Conservation (phyloP, 2,113 vertebrate species). For the Ictalurus punctatus region DNA sequence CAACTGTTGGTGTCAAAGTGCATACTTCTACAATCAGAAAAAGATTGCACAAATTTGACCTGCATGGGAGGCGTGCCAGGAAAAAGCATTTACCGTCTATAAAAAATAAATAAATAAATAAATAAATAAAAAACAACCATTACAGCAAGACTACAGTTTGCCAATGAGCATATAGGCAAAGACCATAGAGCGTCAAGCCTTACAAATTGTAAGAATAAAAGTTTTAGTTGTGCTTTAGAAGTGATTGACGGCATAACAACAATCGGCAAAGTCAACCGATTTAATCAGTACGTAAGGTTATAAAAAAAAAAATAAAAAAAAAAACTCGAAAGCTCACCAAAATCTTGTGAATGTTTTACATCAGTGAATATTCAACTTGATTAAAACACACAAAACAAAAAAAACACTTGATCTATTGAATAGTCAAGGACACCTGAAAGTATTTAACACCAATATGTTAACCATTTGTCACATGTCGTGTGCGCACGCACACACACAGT, state of each 20-base stretch:
- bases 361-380: neutral
- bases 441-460: constrained; percentile 40
- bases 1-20: too few species aligned
- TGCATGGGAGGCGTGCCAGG: too few species aligned
- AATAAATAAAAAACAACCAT: too few species aligned
- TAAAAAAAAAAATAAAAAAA: neutral
- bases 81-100: too few species aligned
- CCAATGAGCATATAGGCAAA: too few species aligned
- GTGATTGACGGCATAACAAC: too few species aligned
- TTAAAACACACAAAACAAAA: neutral
- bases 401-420: constrained; percentile 5
- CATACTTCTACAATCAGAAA: too few species aligned
- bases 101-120: too few species aligned
- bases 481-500: neutral
- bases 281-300: neutral
- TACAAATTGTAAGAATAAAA: neutral
- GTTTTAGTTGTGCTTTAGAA: neutral
- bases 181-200: neutral
- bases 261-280: neutral
- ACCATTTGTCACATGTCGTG: neutral
- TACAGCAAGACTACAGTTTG: too few species aligned
- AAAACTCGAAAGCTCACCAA: neutral
- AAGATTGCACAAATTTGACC: too few species aligned
- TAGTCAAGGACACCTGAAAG: constrained; percentile 48
- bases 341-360: neutral